A percentile compares a stretch with the other conserved stretches of the same genome.
Conservation (phyloP, 2,113 vertebrate species). For the Carettochelys insculpta region DNA sequence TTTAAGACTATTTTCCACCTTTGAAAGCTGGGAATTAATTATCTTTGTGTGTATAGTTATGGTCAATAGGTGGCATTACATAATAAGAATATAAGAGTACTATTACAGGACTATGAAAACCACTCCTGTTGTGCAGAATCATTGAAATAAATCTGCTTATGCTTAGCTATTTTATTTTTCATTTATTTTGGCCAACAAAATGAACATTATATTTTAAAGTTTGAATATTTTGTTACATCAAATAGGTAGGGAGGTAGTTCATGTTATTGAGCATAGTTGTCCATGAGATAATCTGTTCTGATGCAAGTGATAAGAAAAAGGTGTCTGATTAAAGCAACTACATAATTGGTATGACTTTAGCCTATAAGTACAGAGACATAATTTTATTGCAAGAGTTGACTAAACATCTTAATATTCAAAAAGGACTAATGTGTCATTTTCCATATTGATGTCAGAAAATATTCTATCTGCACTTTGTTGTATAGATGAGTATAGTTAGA, state of each 20-base stretch:
- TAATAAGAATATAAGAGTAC: neutral
- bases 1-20: neutral
- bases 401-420: neutral
- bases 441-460: neutral
- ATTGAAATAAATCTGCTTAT: neutral
- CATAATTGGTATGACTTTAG: neutral
- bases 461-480: neutral
- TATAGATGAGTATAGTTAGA: neutral
- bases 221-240: neutral
- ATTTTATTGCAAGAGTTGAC: neutral
- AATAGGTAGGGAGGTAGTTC: neutral
- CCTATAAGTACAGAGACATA: no score
- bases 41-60: neutral
- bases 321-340: neutral
- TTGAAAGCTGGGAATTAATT: neutral
- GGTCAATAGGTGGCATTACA: slow-evolving; percentile 32
- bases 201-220: neutral
- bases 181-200: neutral
- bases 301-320: neutral
- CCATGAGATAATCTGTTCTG: neutral
- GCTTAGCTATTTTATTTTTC: neutral
- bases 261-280: neutral
- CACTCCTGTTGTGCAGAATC: neutral
- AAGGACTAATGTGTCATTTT: neutral
- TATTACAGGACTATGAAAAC: neutral